Evolutionary conservation across 2,113 vertebrate genomes (phyloP), one percentile per base, ranked within the genome.

Genomic region (Chitala chitala): DNA sequence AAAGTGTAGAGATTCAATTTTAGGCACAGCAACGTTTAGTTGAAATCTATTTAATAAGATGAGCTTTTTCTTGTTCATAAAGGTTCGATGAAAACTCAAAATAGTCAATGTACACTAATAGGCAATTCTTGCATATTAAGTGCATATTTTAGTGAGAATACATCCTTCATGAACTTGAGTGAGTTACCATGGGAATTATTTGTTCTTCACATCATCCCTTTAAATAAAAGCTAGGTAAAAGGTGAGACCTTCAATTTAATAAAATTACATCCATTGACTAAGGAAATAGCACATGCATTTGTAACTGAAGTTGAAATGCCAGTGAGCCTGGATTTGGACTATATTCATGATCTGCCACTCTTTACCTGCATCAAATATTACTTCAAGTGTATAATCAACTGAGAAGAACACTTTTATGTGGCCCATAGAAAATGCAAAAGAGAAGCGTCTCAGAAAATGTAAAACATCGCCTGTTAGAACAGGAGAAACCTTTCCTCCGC

Each of bases 391-490:
- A 68, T 55, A 24, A 72, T 70, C 50, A 44, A 61, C 36, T 44
- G 50, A 15, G 58, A 72, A 76, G 72, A 75, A 56, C 36, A 22
- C 38, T 50, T 10, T 59, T 38, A 38, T 31, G 59, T 66, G 70
- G 68, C 24, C 50, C 38, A 31, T 51, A 9, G 76, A 42, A 77
- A 66, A 80, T 78, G 61, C 73, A 53, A 20, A 31, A 78, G 70
- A 55, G 72, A 72, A 48, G 44, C 38, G 31, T 72, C 20, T 68
- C 24, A 5, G 44, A 53, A 72, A 38, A 65, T 17, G 26, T 4
- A 31, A 58, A 22, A 77, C 73, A 77, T 79, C 75, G 78, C 71
- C 42, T 29, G 38, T 36, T 48, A 46, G 12, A 68, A 46, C 13
- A 68, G 13, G 46, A n/a, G 44, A 48, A 2, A 31, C 58, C 12